A percentile compares a stretch with the other conserved stretches of the same genome.
Evolutionary conservation across 2,113 vertebrate genomes (phyloP).

Genomic region (Chloroceryle aenea): DNA sequence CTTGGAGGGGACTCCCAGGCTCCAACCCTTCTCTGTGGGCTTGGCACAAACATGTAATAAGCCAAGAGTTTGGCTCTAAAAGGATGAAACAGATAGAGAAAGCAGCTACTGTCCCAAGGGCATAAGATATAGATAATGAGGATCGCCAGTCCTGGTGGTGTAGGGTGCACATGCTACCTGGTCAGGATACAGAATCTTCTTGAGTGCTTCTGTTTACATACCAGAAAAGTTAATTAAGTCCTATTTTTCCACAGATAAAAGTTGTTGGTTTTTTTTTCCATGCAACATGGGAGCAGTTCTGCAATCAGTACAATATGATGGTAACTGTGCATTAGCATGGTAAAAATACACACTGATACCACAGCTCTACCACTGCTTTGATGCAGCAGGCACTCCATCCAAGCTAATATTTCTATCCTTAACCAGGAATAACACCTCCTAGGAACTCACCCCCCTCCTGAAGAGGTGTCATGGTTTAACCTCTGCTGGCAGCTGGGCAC

Average conservation of each 20-base stretch:
- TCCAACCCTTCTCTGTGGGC: neutral
- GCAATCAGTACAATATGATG: neutral
- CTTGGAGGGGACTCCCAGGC: neutral
- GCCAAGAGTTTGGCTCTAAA: neutral
- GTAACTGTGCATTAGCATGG: neutral
- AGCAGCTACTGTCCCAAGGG: neutral
- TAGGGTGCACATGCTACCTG: neutral
- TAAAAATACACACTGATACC: neutral
- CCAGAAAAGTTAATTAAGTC: neutral
- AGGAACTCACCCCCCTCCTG: neutral
- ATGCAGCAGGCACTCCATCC: neutral
- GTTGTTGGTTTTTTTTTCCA: neutral
- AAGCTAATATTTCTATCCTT: neutral
- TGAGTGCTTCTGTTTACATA: neutral
- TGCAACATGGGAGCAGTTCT: neutral
- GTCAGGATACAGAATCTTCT: neutral
- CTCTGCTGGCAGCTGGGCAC: too few relatives aligned
- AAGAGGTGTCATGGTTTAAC: too few relatives aligned
- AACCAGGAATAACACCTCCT: neutral
- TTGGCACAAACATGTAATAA: neutral
- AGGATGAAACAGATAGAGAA: neutral
- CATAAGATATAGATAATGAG: neutral
- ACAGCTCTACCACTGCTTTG: neutral
- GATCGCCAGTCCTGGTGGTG: neutral
- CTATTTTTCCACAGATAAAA: neutral